Evolutionary conservation across 2,113 vertebrate genomes (phyloP).

Genomic region (Hucho hucho): DNA sequence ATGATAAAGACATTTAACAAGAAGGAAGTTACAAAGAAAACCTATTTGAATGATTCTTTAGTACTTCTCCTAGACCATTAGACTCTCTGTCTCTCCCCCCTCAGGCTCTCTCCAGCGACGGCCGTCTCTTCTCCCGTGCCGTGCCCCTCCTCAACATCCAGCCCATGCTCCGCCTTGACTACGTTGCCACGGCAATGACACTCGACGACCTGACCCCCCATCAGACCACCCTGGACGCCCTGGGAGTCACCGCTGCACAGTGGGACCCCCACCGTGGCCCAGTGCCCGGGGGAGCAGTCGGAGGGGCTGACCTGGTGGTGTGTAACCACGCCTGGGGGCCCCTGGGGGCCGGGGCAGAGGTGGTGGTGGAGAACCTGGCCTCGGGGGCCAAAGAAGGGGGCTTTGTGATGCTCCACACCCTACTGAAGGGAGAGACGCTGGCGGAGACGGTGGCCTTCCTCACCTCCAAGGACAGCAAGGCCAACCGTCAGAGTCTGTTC

Average conservation of each 20-base stretch:
- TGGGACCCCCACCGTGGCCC: slow-evolving; percentile 80
- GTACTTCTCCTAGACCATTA: no score
- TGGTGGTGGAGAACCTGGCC: slow-evolving; percentile 77
- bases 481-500: slow-evolving; percentile 68
- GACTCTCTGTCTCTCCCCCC: not conserved
- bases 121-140: slow-evolving; percentile 78
- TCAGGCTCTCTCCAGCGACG: slow-evolving; percentile 83
- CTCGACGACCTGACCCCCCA: slow-evolving; percentile 66
- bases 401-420: slow-evolving; percentile 86
- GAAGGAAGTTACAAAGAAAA: no score
- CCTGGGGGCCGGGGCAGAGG: slow-evolving; percentile 42
- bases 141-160: slow-evolving; percentile 79
- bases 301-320: slow-evolving; percentile 78
- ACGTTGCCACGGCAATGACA: slow-evolving; percentile 77
- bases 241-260: slow-evolving; percentile 57
- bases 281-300: slow-evolving; percentile 63
- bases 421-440: slow-evolving; percentile 82
- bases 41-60: no score
- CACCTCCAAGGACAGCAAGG: slow-evolving; percentile 57
- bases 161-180: slow-evolving; percentile 85
- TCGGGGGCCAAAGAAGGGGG: slow-evolving; percentile 82
- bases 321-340: slow-evolving; percentile 77
- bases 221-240: slow-evolving; percentile 71
- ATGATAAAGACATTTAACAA: no score
- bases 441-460: slow-evolving; percentile 84